Conservation (phyloP, 2,888 invertebrate genomes). For the Luperina nickerlii region DNA sequence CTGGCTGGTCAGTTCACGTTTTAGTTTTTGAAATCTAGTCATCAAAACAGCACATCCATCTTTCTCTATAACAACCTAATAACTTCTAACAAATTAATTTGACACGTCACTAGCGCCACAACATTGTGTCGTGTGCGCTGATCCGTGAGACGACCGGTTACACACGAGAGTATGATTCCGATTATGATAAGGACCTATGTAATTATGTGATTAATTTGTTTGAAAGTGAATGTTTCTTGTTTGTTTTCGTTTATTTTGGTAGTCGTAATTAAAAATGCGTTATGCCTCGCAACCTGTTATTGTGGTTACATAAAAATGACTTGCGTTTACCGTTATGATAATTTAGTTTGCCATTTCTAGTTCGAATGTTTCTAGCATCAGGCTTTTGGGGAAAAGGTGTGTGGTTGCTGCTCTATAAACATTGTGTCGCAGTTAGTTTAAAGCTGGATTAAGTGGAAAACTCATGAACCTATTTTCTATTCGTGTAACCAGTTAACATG, state of each 20-base stretch:
- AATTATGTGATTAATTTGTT: conserved; percentile 55
- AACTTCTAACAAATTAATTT: not conserved
- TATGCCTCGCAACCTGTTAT: not conserved
- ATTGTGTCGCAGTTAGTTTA: not conserved
- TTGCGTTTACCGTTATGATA: not conserved
- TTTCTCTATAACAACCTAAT: not conserved
- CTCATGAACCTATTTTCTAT: not conserved
- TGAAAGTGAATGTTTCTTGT: conserved; percentile 45
- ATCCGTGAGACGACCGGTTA: conserved; percentile 50
- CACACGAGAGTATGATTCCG: conserved; percentile 24
- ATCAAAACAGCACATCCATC: not conserved
- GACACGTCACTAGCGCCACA: conserved; percentile 23
- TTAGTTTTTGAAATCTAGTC: not conserved
- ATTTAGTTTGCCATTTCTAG: not conserved
- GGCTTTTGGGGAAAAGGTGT: not conserved
- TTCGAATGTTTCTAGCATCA: not conserved
- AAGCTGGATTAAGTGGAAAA: not conserved
- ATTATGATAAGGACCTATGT: conserved; percentile 57
- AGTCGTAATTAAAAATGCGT: not conserved
- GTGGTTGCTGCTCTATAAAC: not conserved
- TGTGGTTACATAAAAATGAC: not conserved
- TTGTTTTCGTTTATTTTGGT: conserved; percentile 10
- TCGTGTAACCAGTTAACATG: not conserved
- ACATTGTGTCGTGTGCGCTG: conserved; percentile 41
- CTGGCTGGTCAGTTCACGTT: not conserved